A percentile compares a stretch with the other conserved stretches of the same genome.
phyloP scores from a whole-genome alignment of 1,140 invertebrate species.

The Bombus affinis region DNA sequence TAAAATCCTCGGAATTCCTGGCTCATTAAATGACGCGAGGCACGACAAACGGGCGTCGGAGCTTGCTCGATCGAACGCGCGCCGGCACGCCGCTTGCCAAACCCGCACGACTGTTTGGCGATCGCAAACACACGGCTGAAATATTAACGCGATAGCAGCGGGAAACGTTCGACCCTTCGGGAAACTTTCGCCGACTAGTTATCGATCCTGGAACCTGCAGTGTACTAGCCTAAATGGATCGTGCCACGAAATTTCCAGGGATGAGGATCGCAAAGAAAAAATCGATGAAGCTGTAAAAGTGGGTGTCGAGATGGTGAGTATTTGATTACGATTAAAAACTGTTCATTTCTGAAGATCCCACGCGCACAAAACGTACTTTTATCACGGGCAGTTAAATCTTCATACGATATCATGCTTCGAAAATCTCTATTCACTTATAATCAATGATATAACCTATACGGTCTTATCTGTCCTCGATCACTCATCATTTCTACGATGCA shows the following conservation, averaged over 20 bases:
- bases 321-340: too few species aligned
- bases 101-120: slow-evolving; percentile 59
- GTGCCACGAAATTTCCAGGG: slow-evolving; percentile 37
- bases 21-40: slow-evolving; percentile 64
- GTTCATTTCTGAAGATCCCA: too few species aligned
- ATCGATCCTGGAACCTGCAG: slow-evolving; percentile 38
- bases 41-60: slow-evolving; percentile 61
- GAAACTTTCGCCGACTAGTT: slow-evolving; percentile 13
- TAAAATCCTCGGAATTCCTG: slow-evolving; percentile 68
- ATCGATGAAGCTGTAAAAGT: neutral
- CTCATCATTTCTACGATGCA: too few species aligned
- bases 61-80: slow-evolving; percentile 24
- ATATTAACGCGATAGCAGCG: slow-evolving; percentile 62
- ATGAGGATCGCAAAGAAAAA: neutral
- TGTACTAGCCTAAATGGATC: slow-evolving; percentile 22
- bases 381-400: too few species aligned
- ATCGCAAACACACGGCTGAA: slow-evolving; percentile 64
- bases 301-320: too few species aligned
- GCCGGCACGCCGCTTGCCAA: slow-evolving; percentile 51
- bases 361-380: too few species aligned
- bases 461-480: too few species aligned
- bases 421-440: too few species aligned
- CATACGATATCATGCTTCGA: too few species aligned
- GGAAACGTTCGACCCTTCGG: slow-evolving; percentile 22
- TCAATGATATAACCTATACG: too few species aligned